These are phyloP conservation scores for Mesitornis unicolor DNA, from an alignment of 2,113 vertebrate species.

Conservation along the genomic window DNA sequence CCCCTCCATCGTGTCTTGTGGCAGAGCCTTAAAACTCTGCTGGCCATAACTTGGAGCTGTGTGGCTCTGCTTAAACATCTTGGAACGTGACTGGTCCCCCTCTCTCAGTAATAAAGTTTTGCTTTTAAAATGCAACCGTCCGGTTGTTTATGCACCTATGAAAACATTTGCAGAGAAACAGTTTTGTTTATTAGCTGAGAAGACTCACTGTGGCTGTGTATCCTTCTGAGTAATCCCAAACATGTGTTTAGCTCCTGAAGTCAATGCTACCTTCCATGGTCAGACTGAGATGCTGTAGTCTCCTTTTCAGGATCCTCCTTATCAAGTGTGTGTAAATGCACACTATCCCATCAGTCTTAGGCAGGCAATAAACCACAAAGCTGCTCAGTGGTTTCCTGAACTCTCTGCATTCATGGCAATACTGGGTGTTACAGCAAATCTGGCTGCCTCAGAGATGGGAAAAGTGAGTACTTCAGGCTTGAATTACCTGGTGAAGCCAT, in stretches of 20 bases:
- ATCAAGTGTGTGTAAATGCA: not conserved
- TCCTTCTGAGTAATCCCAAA: not conserved
- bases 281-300: not conserved
- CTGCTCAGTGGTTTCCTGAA: not conserved
- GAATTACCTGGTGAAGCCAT: not conserved
- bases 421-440: not conserved
- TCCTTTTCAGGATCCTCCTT: not conserved
- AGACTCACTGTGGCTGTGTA: not conserved
- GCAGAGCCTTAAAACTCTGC: not conserved
- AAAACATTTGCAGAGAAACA: not conserved
- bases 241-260: not conserved
- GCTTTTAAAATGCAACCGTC: not conserved
- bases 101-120: not conserved
- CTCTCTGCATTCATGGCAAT: not conserved
- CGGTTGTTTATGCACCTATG: not conserved
- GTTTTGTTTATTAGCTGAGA: not conserved
- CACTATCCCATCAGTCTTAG: not conserved
- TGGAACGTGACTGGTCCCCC: not conserved
- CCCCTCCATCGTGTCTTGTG: not conserved
- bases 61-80: not conserved
- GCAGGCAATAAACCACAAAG: not conserved
- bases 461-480: not conserved
- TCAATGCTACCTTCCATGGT: not conserved
- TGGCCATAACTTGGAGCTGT: not conserved
- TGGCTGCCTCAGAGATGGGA: not conserved